phyloP scores from a whole-genome alignment of 2,113 vertebrate species.

The Emydura subglobosa region DNA sequence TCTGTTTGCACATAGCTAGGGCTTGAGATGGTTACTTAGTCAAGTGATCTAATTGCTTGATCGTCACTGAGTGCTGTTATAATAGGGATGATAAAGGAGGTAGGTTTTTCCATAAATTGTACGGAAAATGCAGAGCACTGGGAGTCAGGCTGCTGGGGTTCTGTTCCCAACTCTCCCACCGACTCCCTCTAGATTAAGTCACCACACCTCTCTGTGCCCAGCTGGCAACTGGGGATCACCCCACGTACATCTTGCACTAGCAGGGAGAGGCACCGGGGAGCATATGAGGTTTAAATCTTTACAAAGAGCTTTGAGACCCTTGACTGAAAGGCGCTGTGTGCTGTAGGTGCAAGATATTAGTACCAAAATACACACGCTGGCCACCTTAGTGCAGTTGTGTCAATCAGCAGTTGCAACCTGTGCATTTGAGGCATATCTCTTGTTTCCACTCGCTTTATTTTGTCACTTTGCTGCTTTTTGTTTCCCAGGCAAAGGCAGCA shows the following conservation, averaged over 20 bases:
- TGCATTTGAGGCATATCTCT: background rate
- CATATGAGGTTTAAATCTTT: background rate
- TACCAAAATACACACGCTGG: background rate
- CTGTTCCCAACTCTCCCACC: background rate
- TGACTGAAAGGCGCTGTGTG: background rate
- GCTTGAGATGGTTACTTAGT: background rate
- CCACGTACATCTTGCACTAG: background rate
- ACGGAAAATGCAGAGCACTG: background rate
- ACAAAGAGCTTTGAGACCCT: too few species aligned
- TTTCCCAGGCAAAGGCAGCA: background rate
- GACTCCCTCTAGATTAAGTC: background rate
- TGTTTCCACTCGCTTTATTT: conserved; percentile 15
- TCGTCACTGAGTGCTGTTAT: background rate
- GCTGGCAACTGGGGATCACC: background rate
- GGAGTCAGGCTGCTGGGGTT: background rate
- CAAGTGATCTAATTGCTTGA: background rate
- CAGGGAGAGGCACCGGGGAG: too few species aligned
- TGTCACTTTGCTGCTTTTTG: background rate
- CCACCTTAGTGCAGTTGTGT: background rate
- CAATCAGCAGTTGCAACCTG: background rate
- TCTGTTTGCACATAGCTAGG: background rate
- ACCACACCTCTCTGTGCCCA: background rate
- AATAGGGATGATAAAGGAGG: background rate
- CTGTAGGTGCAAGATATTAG: background rate
- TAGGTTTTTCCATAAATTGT: background rate